Percentiles rank a stretch among this genome's conserved stretches.
These are phyloP conservation scores for Kryphioiulus occultus DNA, from an alignment of 2,888 invertebrate species.

Conservation along the genomic window DNA sequence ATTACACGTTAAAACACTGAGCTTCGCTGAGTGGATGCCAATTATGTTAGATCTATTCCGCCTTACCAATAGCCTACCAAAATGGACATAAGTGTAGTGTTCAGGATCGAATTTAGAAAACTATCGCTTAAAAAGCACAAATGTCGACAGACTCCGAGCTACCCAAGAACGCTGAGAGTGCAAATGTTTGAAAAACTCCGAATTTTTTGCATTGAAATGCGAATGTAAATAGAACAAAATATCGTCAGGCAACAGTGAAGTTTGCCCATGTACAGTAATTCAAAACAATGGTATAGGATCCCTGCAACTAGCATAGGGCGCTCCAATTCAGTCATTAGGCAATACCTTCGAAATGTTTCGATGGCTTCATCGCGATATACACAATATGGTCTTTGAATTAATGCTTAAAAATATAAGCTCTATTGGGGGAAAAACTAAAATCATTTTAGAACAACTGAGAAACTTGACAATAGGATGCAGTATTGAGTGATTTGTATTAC, in stretches of 20 bases:
- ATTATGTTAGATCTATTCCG: not conserved
- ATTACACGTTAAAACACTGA: not conserved
- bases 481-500: no score
- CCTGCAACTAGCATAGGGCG: not conserved
- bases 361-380: not conserved
- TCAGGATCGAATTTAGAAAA: not conserved
- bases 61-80: conserved; percentile 21
- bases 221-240: not conserved
- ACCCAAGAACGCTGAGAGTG: conserved; percentile 32
- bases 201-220: not conserved
- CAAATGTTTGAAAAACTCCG: conserved; percentile 16
- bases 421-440: no score
- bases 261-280: not conserved
- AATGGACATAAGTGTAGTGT: not conserved
- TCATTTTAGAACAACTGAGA: no score
- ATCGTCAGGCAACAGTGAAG: not conserved
- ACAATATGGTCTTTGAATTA: not conserved
- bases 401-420: not conserved
- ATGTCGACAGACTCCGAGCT: not conserved
- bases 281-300: not conserved
- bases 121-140: not conserved
- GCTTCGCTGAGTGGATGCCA: not conserved
- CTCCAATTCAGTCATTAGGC: not conserved
- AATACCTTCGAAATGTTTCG: not conserved
- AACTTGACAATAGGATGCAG: no score